Evolutionary conservation across 2,888 invertebrate species (phyloP), one percentile per base, ranked within the genome.

Genomic region (Dione vanillae): DNA sequence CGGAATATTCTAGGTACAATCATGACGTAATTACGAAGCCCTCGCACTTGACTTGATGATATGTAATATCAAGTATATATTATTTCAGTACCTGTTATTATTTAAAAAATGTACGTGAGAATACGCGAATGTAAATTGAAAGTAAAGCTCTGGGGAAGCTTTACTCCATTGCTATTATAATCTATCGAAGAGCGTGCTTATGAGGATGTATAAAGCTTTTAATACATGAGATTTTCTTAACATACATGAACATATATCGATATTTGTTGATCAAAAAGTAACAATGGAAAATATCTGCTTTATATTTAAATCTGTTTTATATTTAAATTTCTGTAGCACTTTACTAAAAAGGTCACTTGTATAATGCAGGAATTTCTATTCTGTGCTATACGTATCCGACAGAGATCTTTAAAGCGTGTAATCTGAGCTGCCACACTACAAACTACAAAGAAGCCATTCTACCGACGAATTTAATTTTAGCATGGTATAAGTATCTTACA

Each of bases 371-470:
- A 64, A 49, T 64, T 64, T 49, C 16, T 49, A 19, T 49, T 45
- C 47, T 64, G 10, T 16, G 14, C 7, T 11, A 27, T 19, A 35
- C 58, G 9, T 41, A 20, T 67, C 20, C 47, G 47, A 58, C 47
- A 67, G 41, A 47, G 49, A 58, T 40, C 67, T 49, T 64, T 35
- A 47, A 64, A 49, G 49, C 47, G 49, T 16, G 47, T 64, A 64
- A 64, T 49, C 47, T 49, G 49, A 49, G 47, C 49, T 64, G 64
- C 47, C 27, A 62, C 62, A 64, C 64, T 49, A 49, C 45, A 64
- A 64, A 64, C 64, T 49, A 64, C 47, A 64, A 64, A 64, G 64
- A 64, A 47, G 47, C 49, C 14, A 47, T 47, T 49, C 35, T 64
- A 40, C 37, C 45, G 1, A 8, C 37, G 16, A 64, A 64, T 64